Base-by-base conservation (phyloP, 2,888 invertebrate species). In the Andrena praecox region DNA sequence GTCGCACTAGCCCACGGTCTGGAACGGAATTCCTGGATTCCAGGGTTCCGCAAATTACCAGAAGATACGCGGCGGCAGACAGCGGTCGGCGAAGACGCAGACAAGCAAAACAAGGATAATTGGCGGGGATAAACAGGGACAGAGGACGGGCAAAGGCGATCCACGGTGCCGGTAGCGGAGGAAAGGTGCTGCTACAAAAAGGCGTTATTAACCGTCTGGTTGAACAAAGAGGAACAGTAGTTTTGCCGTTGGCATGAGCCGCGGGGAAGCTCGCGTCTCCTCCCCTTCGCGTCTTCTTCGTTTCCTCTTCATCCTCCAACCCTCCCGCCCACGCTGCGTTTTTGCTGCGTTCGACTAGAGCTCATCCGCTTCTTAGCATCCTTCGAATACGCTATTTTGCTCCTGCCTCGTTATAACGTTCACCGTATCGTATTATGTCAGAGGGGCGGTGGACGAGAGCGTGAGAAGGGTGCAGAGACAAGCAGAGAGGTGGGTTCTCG, bases 11-110 rank as follows among this genome's bases (percentile, higher is more conserved):
- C 60, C 73, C 68, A 69, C 84, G 79, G 82, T 77, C 84, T 86
- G 87, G 85, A 89, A 89, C 87, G 89, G 89, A 89, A 89, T 89
- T 85, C 78, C 82, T 78, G 86, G 80, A 87, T 82, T 85, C 86
- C 79, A 52, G 76, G 27, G 71, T 87, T 71, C 77, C 81, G 85
- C 82, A 85, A 88, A 88, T 87, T 85, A 82, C 82, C 72, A 62
- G 54, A 80, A 82, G 77, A 87, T 84, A 70, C 75, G 77, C 52
- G 71, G 73, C 80, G 74, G 78, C 80, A 78, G 81, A 77, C 75
- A 68, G 77, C 56, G 66, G 64, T n/a, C 77, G 52, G 54, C 10
- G 66, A 59, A 35, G 72, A 68, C 48, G 31, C 64, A 2, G n/a
- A 35, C 50, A 63, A 59, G 77, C 33, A 59, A 77, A 54, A 73